Evolutionary conservation across 2,113 vertebrate genomes (phyloP).

Genomic region (Oryzias curvinotus): DNA sequence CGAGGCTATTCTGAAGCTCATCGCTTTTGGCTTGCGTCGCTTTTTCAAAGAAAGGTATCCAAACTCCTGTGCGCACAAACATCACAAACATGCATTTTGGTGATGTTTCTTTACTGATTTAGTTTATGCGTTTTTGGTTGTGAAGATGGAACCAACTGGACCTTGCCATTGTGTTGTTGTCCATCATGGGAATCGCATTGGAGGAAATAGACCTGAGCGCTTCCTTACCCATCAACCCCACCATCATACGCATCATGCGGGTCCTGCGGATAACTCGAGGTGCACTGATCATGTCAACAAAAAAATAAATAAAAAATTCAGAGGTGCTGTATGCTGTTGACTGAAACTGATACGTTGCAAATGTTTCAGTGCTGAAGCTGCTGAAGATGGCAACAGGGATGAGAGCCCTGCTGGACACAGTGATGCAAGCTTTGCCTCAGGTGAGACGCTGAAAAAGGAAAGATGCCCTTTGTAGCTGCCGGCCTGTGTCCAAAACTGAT

Average conservation of each 20-base stretch:
- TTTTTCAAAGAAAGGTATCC: slow-evolving; percentile 94
- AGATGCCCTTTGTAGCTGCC: slow-evolving; percentile 21
- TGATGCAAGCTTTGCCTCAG: slow-evolving; percentile 97
- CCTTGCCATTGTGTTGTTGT: slow-evolving; percentile 72
- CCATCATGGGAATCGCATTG: slow-evolving; percentile 73
- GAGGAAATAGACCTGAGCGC: slow-evolving; percentile 74
- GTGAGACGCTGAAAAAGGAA: slow-evolving; percentile 66
- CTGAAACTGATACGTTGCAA: slow-evolving; percentile 31
- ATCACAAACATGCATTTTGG: background rate
- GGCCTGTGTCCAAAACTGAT: slow-evolving; percentile 40
- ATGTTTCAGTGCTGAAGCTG: slow-evolving; percentile 88
- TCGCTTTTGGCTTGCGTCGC: slow-evolving; percentile 89
- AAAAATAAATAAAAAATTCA: background rate
- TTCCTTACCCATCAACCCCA: slow-evolving; percentile 74
- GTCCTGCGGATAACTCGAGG: slow-evolving; percentile 72
- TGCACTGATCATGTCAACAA: slow-evolving; percentile 25
- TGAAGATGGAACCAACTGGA: slow-evolving; percentile 75
- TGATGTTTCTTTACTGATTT: background rate
- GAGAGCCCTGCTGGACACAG: slow-evolving; percentile 93
- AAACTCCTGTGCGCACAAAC: slow-evolving; percentile 11
- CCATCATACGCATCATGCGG: slow-evolving; percentile 76
- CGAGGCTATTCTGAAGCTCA: slow-evolving; percentile 86
- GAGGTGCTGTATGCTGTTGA: slow-evolving; percentile 7
- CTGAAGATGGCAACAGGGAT: slow-evolving; percentile 98
- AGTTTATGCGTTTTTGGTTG: slow-evolving; percentile 10